These are phyloP conservation scores for Atta texana DNA, from an alignment of 1,140 invertebrate species.

Conservation along the genomic window DNA sequence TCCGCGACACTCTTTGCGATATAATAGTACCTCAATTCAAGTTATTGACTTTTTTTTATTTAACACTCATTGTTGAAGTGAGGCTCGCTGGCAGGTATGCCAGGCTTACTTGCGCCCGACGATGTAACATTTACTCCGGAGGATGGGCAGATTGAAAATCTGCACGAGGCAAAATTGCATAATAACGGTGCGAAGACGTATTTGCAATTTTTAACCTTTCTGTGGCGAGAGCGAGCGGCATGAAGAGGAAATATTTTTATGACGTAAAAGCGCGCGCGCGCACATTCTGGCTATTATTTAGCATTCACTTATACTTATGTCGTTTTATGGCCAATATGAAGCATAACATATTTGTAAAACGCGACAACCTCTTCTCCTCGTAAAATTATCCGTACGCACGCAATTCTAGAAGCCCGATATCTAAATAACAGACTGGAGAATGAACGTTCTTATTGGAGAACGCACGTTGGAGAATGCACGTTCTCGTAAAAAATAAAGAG, in stretches of 20 bases:
- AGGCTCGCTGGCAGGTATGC: background rate
- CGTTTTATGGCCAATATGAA: conserved; percentile 32
- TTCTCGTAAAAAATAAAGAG: conserved; percentile 40
- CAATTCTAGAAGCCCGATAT: conserved; percentile 2
- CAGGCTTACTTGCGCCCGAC: background rate
- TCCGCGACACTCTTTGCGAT: conserved; percentile 13
- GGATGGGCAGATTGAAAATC: conserved; percentile 36
- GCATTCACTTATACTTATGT: conserved; percentile 39
- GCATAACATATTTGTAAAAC: background rate
- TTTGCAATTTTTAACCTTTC: conserved; percentile 41
- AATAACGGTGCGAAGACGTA: conserved; percentile 41
- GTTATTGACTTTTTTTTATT: conserved; percentile 18
- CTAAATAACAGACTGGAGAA: conserved; percentile 38
- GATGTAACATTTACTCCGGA: conserved; percentile 38
- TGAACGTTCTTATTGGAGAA: background rate
- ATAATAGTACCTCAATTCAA: background rate
- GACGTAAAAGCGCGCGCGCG: conserved; percentile 1
- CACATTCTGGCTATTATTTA: conserved; percentile 17
- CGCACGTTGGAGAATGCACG: background rate
- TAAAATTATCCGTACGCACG: conserved; percentile 32
- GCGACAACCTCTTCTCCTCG: conserved; percentile 19
- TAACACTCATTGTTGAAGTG: conserved; percentile 9
- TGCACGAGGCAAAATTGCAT: conserved; percentile 45
- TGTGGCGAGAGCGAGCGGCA: background rate
- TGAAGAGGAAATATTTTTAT: conserved; percentile 34